phyloP scores from a whole-genome alignment of 2,888 invertebrate species.

The Oscheius myriophilus region DNA sequence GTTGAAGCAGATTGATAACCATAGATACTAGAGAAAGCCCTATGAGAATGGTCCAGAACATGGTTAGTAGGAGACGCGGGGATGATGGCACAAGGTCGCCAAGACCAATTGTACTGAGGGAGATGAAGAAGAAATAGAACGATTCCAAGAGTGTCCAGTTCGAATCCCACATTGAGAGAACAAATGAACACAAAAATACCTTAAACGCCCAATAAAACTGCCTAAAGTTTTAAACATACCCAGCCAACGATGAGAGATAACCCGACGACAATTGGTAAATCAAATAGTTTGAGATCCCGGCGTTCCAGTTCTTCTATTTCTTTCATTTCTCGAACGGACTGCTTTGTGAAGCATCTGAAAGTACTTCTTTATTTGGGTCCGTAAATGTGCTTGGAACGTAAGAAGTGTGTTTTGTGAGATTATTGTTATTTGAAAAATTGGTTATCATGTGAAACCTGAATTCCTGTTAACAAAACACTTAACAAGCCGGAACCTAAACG shows the following conservation, averaged over 20 bases:
- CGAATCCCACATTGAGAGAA: conserved; percentile 72
- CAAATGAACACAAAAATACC: conserved; percentile 80
- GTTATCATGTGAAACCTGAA: neutral
- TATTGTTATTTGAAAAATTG: neutral
- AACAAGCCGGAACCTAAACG: no score
- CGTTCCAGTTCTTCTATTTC: conserved; percentile 51
- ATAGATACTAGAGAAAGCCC: conserved; percentile 74
- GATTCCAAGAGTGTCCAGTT: conserved; percentile 89
- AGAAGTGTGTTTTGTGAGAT: no score
- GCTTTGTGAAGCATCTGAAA: conserved; percentile 58
- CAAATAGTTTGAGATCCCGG: conserved; percentile 76
- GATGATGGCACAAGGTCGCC: conserved; percentile 73
- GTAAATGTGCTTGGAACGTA: no score
- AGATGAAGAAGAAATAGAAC: conserved; percentile 95
- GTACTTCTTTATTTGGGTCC: no score
- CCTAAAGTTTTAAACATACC: conserved; percentile 77
- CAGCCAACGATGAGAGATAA: conserved; percentile 84
- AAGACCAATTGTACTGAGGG: conserved; percentile 76
- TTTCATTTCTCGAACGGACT: conserved; percentile 57
- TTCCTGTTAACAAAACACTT: no score
- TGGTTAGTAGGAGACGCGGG: conserved; percentile 87
- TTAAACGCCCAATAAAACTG: conserved; percentile 71
- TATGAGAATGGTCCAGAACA: conserved; percentile 89
- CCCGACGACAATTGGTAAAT: conserved; percentile 89
- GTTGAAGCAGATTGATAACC: conserved; percentile 61